These are phyloP conservation scores for Limnephilus rhombicus DNA, from an alignment of 2,888 invertebrate species.

Conservation along the genomic window DNA sequence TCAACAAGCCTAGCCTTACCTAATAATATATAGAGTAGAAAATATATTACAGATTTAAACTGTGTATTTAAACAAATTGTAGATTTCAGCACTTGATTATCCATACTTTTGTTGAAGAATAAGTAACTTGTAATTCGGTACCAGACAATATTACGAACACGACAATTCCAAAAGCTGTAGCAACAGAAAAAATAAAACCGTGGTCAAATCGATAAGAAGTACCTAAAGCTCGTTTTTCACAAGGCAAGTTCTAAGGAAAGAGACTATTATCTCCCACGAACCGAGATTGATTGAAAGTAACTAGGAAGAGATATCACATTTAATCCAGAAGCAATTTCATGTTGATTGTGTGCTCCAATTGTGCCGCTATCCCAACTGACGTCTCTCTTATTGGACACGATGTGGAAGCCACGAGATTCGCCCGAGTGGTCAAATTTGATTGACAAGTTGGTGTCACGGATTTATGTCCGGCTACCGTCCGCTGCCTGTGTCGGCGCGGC, in stretches of 20 bases:
- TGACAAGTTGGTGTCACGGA: conserved; percentile 65
- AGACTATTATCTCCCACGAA: neutral
- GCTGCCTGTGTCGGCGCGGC: conserved; percentile 48
- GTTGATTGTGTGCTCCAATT: conserved; percentile 23
- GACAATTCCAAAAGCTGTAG: neutral
- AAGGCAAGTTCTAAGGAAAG: neutral
- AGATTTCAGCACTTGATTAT: no score
- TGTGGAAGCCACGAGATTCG: conserved; percentile 47
- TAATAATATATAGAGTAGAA: no score
- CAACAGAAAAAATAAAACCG: neutral
- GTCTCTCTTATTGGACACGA: conserved; percentile 48
- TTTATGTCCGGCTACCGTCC: conserved; percentile 60
- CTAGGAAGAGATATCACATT: neutral
- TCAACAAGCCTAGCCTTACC: no score
- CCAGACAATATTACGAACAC: neutral
- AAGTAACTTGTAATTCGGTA: no score
- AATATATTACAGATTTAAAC: no score
- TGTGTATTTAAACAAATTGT: no score
- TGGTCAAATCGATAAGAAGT: neutral
- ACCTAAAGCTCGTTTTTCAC: neutral
- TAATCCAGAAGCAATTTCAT: conserved; percentile 6
- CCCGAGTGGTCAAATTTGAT: conserved; percentile 63
- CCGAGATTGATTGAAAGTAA: neutral
- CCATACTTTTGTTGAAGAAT: no score
- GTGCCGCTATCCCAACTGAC: conserved; percentile 39